phyloP scores from a whole-genome alignment of 2,797 vertebrate species.

The Eleutherodactylus coqui region DNA sequence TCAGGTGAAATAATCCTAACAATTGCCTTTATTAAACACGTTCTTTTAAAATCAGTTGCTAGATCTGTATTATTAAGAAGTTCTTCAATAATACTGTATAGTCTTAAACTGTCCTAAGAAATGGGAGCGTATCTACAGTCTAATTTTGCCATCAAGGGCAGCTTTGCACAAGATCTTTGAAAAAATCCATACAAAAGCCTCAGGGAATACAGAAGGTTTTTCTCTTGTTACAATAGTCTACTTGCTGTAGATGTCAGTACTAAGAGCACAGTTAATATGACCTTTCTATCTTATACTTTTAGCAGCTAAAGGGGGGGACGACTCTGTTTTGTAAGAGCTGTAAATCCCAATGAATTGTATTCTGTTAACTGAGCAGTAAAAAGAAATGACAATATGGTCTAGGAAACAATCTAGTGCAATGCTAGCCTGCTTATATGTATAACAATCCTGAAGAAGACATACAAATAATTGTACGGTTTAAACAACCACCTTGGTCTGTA shows the following conservation, averaged over 20 bases:
- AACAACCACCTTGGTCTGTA: too few species aligned
- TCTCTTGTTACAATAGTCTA: conserved; percentile 60
- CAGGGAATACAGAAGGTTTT: conserved; percentile 55
- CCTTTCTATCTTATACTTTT: conserved; percentile 59
- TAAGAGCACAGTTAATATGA: conserved; percentile 54
- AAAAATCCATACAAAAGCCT: conserved; percentile 55
- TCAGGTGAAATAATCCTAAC: neutral
- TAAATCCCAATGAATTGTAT: conserved; percentile 67
- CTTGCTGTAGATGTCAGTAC: conserved; percentile 60
- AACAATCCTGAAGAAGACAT: neutral
- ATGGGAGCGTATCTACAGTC: conserved; percentile 22
- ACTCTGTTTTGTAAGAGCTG: conserved; percentile 44
- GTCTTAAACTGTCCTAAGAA: conserved; percentile 38
- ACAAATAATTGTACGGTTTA: neutral
- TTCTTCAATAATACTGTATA: neutral
- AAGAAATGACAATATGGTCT: conserved; percentile 60
- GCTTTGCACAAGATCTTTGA: conserved; percentile 42
- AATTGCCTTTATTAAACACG: neutral
- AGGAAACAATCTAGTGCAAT: conserved; percentile 66
- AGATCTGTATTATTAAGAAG: neutral
- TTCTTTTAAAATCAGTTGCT: neutral
- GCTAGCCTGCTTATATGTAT: conserved; percentile 68
- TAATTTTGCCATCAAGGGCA: conserved; percentile 47
- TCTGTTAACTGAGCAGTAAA: conserved; percentile 65
- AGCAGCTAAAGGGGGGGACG: conserved; percentile 35